phyloP scores from a whole-genome alignment of 1,140 invertebrate species.

The Cherax destructor region DNA sequence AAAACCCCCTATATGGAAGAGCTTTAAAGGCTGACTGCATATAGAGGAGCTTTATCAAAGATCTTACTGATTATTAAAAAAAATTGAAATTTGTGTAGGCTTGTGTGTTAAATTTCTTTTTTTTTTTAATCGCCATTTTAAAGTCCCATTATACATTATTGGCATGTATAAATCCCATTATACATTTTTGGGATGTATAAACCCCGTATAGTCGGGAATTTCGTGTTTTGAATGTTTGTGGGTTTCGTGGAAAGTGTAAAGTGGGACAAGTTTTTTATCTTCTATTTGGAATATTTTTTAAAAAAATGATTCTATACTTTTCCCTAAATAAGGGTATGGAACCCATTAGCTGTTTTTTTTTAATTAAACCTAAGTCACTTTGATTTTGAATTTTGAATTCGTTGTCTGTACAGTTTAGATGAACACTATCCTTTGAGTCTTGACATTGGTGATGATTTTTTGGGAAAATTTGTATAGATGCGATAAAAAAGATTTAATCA shows the following conservation, averaged over 20 bases:
- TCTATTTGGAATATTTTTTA: conserved; percentile 61
- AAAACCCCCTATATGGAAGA: too few species aligned
- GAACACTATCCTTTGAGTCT: conserved; percentile 58
- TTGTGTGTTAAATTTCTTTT: conserved; percentile 28
- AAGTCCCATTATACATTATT: conserved; percentile 44
- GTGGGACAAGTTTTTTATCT: conserved; percentile 57
- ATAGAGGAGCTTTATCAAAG: too few species aligned
- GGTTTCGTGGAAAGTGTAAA: conserved; percentile 61
- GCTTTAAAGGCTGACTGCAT: too few species aligned
- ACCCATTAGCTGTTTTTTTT: conserved; percentile 40
- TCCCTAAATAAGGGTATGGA: conserved; percentile 57
- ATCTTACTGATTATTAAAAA: too few species aligned
- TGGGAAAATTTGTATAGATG: conserved; percentile 54
- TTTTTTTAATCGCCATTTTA: conserved; percentile 46
- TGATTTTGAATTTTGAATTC: conserved; percentile 50
- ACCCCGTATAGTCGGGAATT: conserved; percentile 43
- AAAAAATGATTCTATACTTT: conserved; percentile 65
- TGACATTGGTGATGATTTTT: conserved; percentile 54
- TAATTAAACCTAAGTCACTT: conserved; percentile 37
- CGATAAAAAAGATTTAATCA: conserved; percentile 62
- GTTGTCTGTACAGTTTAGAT: conserved; percentile 63
- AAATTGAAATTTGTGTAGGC: conserved; percentile 2
- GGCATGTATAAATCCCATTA: conserved; percentile 48
- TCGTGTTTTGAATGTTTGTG: conserved; percentile 43
- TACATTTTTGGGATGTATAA: conserved; percentile 47